Percentiles rank a stretch among this genome's conserved stretches.
Conservation (phyloP, 2,113 vertebrate genomes). For the Callipepla squamata region DNA sequence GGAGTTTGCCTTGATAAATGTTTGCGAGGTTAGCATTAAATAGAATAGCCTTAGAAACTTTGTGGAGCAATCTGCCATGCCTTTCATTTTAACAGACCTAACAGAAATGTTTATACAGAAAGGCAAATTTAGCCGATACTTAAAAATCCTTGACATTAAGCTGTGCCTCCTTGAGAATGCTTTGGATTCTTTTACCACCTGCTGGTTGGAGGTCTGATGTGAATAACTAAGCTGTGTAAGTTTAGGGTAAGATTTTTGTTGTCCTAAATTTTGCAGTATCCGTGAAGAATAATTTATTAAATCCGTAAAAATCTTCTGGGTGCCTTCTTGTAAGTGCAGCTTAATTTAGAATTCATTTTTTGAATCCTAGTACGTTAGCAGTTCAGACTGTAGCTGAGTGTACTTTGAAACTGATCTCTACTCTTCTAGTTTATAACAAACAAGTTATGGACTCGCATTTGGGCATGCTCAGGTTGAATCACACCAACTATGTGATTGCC, state of each 20-base stretch:
- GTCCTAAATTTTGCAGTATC: conserved; percentile 3
- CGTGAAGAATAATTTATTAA: conserved; percentile 18
- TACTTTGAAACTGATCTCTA: neutral
- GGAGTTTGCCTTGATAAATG: neutral
- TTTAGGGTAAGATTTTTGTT: conserved; percentile 24
- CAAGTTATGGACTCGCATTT: neutral
- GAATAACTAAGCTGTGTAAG: conserved; percentile 44
- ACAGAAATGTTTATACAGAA: neutral
- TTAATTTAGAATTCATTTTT: conserved; percentile 7
- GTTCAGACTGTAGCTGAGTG: neutral
- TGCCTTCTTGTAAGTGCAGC: neutral
- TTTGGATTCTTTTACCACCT: conserved; percentile 45
- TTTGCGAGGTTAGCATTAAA: neutral
- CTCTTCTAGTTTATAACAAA: neutral
- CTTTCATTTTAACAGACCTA: neutral
- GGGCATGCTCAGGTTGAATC: too few relatives aligned
- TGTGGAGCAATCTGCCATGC: neutral
- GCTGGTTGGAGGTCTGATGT: conserved; percentile 39
- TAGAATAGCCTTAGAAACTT: neutral
- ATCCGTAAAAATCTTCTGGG: conserved; percentile 15
- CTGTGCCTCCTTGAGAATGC: neutral
- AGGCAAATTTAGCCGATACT: neutral
- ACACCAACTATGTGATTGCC: neutral
- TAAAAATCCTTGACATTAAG: conserved; percentile 43
- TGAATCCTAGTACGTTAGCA: neutral